A percentile compares a stretch with the other conserved stretches of the same genome.
phyloP scores from a whole-genome alignment of 2,797 vertebrate species.

The Limosa lapponica region DNA sequence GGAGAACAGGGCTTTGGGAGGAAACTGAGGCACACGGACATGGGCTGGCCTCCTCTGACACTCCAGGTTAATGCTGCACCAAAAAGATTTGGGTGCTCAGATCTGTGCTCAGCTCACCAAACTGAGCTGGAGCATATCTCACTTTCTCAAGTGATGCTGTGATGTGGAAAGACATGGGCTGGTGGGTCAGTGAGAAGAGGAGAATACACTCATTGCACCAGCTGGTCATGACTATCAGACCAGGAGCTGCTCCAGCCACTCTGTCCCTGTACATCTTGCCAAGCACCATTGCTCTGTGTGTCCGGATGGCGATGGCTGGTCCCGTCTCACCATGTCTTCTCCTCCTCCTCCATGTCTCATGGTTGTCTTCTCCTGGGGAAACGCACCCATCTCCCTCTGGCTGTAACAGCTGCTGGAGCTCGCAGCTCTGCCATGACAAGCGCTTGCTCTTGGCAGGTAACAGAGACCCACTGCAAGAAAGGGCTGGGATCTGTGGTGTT shows the following conservation, averaged over 20 bases:
- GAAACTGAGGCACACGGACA: not conserved
- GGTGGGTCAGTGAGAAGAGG: not conserved
- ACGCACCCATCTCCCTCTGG: rapidly evolving
- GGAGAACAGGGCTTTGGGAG: not conserved
- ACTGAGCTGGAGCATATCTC: not conserved
- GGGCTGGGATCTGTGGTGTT: not conserved
- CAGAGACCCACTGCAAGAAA: not conserved
- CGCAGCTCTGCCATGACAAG: not conserved
- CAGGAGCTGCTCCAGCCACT: not conserved
- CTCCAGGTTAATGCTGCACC: not conserved
- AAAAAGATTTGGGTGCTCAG: not conserved
- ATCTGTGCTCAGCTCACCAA: not conserved
- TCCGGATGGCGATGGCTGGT: rapidly evolving
- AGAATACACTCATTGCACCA: rapidly evolving
- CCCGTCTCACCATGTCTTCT: not conserved
- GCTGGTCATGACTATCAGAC: rapidly evolving
- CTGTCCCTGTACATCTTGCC: not conserved
- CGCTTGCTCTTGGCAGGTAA: rapidly evolving
- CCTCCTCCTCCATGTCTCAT: no score
- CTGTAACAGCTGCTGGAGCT: rapidly evolving
- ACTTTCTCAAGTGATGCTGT: not conserved
- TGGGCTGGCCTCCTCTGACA: not conserved
- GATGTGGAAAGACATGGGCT: rapidly evolving
- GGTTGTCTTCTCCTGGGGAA: not conserved
- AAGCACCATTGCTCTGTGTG: rapidly evolving